Evolutionary conservation across 2,113 vertebrate genomes (phyloP).

Genomic region (Phodopus roborovskii): DNA sequence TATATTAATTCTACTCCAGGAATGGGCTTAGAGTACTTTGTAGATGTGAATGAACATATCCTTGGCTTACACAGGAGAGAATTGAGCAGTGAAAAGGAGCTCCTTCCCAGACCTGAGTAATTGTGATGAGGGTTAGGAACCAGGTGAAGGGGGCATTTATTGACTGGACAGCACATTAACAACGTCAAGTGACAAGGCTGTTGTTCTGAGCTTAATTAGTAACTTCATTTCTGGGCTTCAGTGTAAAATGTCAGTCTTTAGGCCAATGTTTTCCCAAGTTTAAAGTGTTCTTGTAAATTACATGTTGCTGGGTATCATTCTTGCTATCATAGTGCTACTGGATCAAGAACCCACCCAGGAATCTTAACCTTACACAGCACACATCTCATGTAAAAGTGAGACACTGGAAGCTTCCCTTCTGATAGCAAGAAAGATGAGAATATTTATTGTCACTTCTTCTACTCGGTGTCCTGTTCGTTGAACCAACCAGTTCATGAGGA

Average conservation of each 20-base stretch:
- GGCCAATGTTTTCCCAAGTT: neutral
- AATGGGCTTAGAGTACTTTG: neutral
- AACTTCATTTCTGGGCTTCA: neutral
- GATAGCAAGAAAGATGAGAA: neutral
- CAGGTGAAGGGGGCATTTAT: neutral
- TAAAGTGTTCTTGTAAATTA: neutral
- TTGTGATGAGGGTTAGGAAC: neutral
- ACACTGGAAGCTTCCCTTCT: neutral
- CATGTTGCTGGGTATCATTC: neutral
- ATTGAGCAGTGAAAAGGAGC: neutral
- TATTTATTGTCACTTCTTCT: neutral
- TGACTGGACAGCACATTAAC: too few species aligned
- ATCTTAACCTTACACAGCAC: neutral
- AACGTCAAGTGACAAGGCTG: neutral
- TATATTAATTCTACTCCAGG: neutral
- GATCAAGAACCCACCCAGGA: neutral
- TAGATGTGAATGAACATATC: neutral
- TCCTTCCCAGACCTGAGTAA: conserved; percentile 13
- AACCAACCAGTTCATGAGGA: neutral
- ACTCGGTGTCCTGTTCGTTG: neutral
- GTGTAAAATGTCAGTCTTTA: neutral
- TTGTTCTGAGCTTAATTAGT: neutral
- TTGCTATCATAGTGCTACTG: neutral
- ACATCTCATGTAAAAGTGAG: neutral
- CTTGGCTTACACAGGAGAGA: conserved; percentile 20